phyloP scores from a whole-genome alignment of 2,888 invertebrate species.

The Drosophila picticornis region DNA sequence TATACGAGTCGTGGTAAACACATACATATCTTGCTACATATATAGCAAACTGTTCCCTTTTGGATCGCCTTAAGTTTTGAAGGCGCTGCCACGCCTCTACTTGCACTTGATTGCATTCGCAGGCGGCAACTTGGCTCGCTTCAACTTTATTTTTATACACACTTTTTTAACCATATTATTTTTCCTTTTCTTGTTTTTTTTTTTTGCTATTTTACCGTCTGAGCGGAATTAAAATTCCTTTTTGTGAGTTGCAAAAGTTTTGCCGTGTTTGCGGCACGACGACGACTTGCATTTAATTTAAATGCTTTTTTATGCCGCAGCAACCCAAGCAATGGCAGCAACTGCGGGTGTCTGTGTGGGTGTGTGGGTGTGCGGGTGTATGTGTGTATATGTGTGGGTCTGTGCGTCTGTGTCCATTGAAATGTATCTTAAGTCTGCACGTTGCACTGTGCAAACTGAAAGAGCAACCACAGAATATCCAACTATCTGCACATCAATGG shows the following conservation, averaged over 20 bases:
- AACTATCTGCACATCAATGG: slow-evolving; percentile 3
- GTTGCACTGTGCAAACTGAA: slow-evolving; percentile 15
- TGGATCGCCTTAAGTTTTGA: slow-evolving; percentile 48
- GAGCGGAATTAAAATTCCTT: slow-evolving; percentile 44
- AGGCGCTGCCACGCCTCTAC: slow-evolving; percentile 45
- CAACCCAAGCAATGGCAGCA: slow-evolving; percentile 14
- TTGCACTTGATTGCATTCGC: slow-evolving; percentile 58
- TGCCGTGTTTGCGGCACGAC: slow-evolving; percentile 26
- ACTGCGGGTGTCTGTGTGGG: neutral
- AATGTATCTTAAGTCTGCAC: slow-evolving; percentile 44
- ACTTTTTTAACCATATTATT: slow-evolving; percentile 16
- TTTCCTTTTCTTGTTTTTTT: slow-evolving; percentile 21
- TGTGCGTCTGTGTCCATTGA: slow-evolving; percentile 38
- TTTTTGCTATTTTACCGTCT: slow-evolving; percentile 25
- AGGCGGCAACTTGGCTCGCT: slow-evolving; percentile 28
- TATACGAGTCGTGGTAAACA: slow-evolving; percentile 27
- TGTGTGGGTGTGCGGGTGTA: slow-evolving; percentile 1
- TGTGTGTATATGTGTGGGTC: slow-evolving; percentile 1
- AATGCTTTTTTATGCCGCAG: slow-evolving; percentile 45
- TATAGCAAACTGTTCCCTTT: slow-evolving; percentile 28
- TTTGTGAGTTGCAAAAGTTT: slow-evolving; percentile 36
- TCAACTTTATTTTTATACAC: slow-evolving; percentile 16
- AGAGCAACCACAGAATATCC: slow-evolving; percentile 5
- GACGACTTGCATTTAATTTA: slow-evolving; percentile 66
- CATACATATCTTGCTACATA: slow-evolving; percentile 32